Conservation (phyloP, 2,888 invertebrate species). For the Diplazon laetatorius region DNA sequence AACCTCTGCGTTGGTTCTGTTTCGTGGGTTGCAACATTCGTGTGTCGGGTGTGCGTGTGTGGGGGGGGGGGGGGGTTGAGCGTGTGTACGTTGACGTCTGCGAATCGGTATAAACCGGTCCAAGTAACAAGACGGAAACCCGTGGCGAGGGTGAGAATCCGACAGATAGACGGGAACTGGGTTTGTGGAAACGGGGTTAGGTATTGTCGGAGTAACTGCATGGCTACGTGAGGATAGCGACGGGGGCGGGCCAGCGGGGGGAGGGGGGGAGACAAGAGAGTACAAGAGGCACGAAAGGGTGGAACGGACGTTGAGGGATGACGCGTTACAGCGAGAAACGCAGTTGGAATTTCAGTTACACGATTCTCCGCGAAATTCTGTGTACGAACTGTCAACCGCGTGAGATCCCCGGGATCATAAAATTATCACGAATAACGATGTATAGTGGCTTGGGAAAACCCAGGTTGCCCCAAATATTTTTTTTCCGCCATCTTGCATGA, state of each 20-base stretch:
- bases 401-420: no score
- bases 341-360: constrained; percentile 63
- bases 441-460: no score
- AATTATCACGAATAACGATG: neutral
- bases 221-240: no score
- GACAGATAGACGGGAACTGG: neutral
- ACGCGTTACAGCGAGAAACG: constrained; percentile 69
- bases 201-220: neutral
- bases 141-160: neutral
- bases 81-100: constrained; percentile 1
- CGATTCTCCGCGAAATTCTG: neutral
- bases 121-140: constrained; percentile 36
- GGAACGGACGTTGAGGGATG: constrained; percentile 71
- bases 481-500: no score
- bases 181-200: constrained; percentile 14
- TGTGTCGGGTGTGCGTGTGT: no score
- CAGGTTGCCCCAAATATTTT: no score
- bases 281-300: constrained; percentile 59
- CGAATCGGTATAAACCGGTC: constrained; percentile 34
- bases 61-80: no score
- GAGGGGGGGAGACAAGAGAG: constrained; percentile 33
- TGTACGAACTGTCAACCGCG: no score
- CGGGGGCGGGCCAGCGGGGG: no score
- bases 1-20: constrained; percentile 11
- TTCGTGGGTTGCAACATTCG: neutral